Evolutionary conservation across 1,140 invertebrate genomes (phyloP).

Genomic region (Calycopis cecrops): DNA sequence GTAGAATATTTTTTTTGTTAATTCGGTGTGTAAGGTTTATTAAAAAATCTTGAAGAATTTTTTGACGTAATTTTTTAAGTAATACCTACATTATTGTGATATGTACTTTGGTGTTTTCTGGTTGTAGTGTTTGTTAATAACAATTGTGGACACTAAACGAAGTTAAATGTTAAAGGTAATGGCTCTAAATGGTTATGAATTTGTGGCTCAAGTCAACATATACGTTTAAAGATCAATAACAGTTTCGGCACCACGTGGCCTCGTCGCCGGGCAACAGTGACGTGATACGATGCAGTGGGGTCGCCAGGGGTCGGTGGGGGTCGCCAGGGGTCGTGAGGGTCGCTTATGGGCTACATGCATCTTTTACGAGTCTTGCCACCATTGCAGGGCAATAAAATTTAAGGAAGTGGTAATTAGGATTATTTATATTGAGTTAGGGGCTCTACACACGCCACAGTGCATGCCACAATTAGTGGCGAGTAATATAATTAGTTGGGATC

Average conservation of each 20-base stretch:
- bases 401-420: slow-evolving; percentile 8
- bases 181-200: no score
- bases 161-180: no score
- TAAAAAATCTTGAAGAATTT: no score
- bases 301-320: background rate
- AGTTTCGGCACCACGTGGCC: slow-evolving; percentile 43
- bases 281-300: slow-evolving; percentile 24
- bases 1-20: no score
- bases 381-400: slow-evolving; percentile 2
- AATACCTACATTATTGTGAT: no score
- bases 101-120: no score
- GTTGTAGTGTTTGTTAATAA: no score
- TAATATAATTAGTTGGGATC: no score
- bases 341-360: slow-evolving; percentile 5
- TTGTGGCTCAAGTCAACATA: no score
- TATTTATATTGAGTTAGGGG: slow-evolving; percentile 7
- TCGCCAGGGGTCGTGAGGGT: slow-evolving; percentile 3
- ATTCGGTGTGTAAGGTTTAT: no score
- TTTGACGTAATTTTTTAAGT: no score
- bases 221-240: slow-evolving; percentile 41
- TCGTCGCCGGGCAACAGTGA: slow-evolving; percentile 37
- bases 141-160: no score
- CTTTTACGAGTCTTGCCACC: slow-evolving; percentile 6
- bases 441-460: background rate
- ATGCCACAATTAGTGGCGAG: background rate